Percentiles rank a stretch among this genome's conserved stretches.
phyloP scores from a whole-genome alignment of 2,113 vertebrate species.

The Castor canadensis region DNA sequence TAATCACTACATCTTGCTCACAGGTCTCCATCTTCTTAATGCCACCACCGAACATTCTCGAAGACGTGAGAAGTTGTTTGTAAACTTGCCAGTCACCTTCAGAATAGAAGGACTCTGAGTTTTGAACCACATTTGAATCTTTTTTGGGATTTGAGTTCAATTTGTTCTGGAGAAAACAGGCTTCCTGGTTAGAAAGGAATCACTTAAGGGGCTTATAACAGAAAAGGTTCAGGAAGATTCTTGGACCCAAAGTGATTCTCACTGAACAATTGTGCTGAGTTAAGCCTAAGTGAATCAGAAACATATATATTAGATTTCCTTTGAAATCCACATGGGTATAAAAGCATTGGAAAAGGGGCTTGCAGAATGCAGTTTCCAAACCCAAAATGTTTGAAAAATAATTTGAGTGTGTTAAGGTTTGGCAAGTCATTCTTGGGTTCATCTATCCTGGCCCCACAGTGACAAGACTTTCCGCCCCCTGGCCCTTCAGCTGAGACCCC shows the following conservation, averaged over 20 bases:
- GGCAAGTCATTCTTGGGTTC: neutral
- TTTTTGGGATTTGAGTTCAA: neutral
- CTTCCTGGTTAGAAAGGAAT: conserved; percentile 54
- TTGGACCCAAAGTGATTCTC: conserved; percentile 58
- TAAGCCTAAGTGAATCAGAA: conserved; percentile 66
- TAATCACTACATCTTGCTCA: neutral
- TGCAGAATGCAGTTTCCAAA: conserved; percentile 58
- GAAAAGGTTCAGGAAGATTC: conserved; percentile 46
- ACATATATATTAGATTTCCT: conserved; percentile 72
- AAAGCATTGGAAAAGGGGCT: conserved; percentile 65
- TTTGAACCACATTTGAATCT: neutral
- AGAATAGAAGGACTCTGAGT: neutral
- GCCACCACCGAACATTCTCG: neutral
- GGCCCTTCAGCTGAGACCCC: neutral
- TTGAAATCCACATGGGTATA: conserved; percentile 72
- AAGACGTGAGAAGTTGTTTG: neutral
- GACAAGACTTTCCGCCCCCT: neutral
- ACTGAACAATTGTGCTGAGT: conserved; percentile 51
- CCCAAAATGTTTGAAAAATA: conserved; percentile 64
- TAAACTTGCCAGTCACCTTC: neutral
- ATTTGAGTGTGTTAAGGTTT: conserved; percentile 55
- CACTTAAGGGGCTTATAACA: conserved; percentile 50
- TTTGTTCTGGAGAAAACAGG: neutral
- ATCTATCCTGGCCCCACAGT: neutral
- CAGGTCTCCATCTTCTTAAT: neutral